Base-by-base conservation (phyloP, 2,113 vertebrate genomes). In the Genyomyrus donnyi region DNA sequence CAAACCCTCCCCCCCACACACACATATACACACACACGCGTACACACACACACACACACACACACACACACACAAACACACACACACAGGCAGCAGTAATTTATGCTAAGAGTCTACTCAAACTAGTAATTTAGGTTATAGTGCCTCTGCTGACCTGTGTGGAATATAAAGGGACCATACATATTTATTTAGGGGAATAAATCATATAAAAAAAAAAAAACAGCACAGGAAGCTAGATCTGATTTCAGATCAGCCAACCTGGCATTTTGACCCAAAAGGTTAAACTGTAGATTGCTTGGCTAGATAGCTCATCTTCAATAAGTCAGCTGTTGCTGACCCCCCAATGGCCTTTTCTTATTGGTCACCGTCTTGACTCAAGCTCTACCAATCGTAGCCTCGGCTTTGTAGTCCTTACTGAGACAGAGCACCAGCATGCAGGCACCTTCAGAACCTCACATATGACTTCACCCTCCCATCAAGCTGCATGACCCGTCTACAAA, bases 391-490 rank as follows among this genome's bases (percentile, higher is more conserved):
- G 48, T n/a, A 49, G 11, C 58, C 58, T 74, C 6, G 11, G n/a
- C 80, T 88, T 83, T 58, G 62, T 15, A 62, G 46, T 85, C 62
- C 46, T 48, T 70, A 66, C 39, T 15, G 31, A 66, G 87, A 90
- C 8, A 27, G 70, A 15, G 17, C 19, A 50, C 91, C 85, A 86
- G 90, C 77, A 83, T 58, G 89, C 91, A 92, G 91, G 92, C 66
- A 90, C 70, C 27, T 91, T 91, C 48, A 50, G 66, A 90, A 91
- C 58, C 80, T 92, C 88, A 91, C 62, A 49, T 42, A 86, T 77
- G 27, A 90, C 89, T 52, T 92, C 85, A 80, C 90, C 66, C 91
- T 58, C 77, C 5, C 31, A 35, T 80, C 13, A 42, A 39, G 70
- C 27, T 39, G 48, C 10, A 8, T 17, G 27, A 39, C 35, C 17